Evolutionary conservation across 2,797 vertebrate species (phyloP).

Genomic region (Poeciliopsis paucimaculata): DNA sequence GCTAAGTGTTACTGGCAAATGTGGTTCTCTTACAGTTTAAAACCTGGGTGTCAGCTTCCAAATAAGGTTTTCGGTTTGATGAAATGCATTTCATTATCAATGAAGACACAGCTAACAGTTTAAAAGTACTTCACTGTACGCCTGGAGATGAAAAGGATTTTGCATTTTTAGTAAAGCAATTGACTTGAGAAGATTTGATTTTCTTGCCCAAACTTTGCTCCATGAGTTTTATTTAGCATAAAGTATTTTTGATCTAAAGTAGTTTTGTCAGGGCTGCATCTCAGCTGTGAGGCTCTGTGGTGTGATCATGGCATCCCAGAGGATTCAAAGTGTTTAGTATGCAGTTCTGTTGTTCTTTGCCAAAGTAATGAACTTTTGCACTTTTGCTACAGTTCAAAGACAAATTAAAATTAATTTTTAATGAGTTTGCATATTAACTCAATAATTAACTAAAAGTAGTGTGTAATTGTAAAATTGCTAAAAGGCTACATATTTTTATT

Average conservation of each 20-base stretch:
- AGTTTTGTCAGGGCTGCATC: constrained; percentile 16
- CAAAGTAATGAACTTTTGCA: not conserved
- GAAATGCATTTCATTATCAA: constrained; percentile 39
- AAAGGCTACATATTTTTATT: not conserved
- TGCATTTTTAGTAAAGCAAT: constrained; percentile 49
- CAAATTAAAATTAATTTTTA: not conserved
- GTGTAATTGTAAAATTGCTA: not conserved
- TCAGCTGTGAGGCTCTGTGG: constrained; percentile 11
- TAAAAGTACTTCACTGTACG: constrained; percentile 11
- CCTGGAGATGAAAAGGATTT: constrained; percentile 32
- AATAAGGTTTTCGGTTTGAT: constrained; percentile 35
- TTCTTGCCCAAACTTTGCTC: constrained; percentile 49
- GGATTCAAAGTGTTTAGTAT: not conserved
- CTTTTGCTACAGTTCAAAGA: not conserved
- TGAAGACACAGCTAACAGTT: constrained; percentile 19
- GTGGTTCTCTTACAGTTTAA: constrained; percentile 37
- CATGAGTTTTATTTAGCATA: constrained; percentile 38
- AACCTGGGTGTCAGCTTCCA: constrained; percentile 42
- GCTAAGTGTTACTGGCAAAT: constrained; percentile 40
- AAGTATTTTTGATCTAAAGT: constrained; percentile 50
- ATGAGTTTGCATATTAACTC: not conserved
- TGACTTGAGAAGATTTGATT: constrained; percentile 58
- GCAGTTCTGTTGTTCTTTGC: not conserved
- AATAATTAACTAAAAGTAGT: not conserved
- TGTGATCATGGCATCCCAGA: not conserved